These are phyloP conservation scores for Cremastinae sp. DNA, from an alignment of 2,888 invertebrate species.

Conservation along the genomic window DNA sequence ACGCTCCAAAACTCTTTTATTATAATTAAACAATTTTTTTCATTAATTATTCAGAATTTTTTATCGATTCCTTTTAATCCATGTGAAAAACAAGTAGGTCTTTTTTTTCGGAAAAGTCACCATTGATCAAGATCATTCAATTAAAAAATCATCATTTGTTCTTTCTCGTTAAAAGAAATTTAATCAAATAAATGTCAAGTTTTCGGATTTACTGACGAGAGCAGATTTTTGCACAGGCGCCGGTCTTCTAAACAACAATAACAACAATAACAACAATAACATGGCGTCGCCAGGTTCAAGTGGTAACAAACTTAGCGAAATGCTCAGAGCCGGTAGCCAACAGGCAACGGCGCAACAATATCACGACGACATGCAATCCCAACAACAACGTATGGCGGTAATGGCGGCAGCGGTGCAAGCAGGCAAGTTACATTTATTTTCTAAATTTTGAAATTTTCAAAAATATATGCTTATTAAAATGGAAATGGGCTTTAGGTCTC, in stretches of 20 bases:
- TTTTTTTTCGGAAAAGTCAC: no score
- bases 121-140: background rate
- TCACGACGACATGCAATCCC: constrained; percentile 85
- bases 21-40: no score
- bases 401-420: constrained; percentile 79
- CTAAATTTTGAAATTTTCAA: background rate
- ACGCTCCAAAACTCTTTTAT: constrained; percentile 69
- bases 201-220: constrained; percentile 75
- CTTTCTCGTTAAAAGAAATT: no score
- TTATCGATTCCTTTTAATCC: no score
- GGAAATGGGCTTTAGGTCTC: constrained; percentile 70
- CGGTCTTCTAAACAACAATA: constrained; percentile 86
- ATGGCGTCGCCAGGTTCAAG: constrained; percentile 80
- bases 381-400: constrained; percentile 80
- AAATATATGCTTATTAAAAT: no score
- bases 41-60: no score
- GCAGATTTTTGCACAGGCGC: constrained; percentile 83
- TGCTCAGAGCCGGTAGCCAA: constrained; percentile 78
- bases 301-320: constrained; percentile 79
- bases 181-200: background rate
- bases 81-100: no score
- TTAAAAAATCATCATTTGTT: no score
- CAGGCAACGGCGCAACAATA: constrained; percentile 78
- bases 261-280: constrained; percentile 84
- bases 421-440: constrained; percentile 68